Conservation (phyloP, 2,888 invertebrate species). For the Phlogophora meticulosa region DNA sequence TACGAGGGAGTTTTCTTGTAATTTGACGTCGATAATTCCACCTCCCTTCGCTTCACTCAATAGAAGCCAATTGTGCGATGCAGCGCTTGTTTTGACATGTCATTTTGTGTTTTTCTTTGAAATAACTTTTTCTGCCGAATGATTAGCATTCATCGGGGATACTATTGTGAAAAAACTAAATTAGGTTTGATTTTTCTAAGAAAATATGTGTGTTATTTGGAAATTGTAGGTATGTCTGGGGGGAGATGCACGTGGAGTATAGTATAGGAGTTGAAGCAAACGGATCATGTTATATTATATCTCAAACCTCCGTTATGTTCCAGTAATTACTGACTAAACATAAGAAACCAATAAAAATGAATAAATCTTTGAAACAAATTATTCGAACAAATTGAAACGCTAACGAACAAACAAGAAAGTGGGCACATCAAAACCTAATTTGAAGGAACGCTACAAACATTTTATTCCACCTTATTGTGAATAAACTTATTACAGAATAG, state of each 20-base stretch:
- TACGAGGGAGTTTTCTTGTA: slow-evolving; percentile 80
- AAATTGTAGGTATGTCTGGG: slow-evolving; percentile 2
- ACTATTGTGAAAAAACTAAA: slow-evolving; percentile 42
- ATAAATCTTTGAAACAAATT: slow-evolving; percentile 32
- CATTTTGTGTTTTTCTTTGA: slow-evolving; percentile 74
- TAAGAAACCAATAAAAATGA: slow-evolving; percentile 15
- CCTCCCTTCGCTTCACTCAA: slow-evolving; percentile 75
- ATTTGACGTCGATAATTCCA: slow-evolving; percentile 81
- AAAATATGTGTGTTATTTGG: neutral
- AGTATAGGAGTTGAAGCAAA: too few species aligned
- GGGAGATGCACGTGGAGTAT: neutral
- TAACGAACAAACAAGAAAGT: slow-evolving; percentile 52
- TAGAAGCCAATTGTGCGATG: slow-evolving; percentile 82
- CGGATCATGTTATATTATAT: neutral
- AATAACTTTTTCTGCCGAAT: slow-evolving; percentile 56
- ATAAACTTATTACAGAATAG: slow-evolving; percentile 88
- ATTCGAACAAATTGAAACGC: slow-evolving; percentile 34
- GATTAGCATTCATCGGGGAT: slow-evolving; percentile 59
- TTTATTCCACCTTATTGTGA: slow-evolving; percentile 83
- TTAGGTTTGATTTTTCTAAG: slow-evolving; percentile 11
- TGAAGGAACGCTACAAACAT: slow-evolving; percentile 65
- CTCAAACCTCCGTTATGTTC: neutral
- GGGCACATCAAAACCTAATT: slow-evolving; percentile 63
- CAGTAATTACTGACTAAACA: neutral
- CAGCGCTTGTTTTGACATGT: slow-evolving; percentile 80